Evolutionary conservation across 2,888 invertebrate genomes (phyloP).

Genomic region (Heliconius cydno): DNA sequence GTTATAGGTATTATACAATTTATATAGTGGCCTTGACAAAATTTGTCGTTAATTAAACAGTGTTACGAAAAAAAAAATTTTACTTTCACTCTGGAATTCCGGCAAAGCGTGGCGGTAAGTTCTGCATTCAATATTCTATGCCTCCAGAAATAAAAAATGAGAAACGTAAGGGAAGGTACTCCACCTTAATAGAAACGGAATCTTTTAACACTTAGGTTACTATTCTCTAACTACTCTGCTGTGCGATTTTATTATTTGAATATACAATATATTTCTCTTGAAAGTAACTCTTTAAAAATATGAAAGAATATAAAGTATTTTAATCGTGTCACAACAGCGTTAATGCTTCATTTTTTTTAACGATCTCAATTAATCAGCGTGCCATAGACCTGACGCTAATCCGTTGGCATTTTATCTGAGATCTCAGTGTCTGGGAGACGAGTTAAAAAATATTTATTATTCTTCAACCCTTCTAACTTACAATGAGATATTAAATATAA

Average conservation of each 20-base stretch:
- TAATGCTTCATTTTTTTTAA: conserved; percentile 5
- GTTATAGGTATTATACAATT: not conserved
- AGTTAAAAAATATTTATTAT: conserved; percentile 32
- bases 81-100: no score
- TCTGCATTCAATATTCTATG: not conserved
- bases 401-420: conserved; percentile 43
- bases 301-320: not conserved
- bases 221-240: no score
- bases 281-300: not conserved
- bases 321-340: not conserved
- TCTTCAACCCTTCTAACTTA: conserved; percentile 6
- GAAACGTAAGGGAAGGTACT: no score
- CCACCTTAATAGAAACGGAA: not conserved
- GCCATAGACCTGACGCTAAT: conserved; percentile 33
- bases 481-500: not conserved
- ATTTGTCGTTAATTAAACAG: no score
- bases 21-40: no score
- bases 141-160: no score
- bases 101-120: not conserved
- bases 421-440: conserved; percentile 32
- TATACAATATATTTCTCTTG: no score
- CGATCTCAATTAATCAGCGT: conserved; percentile 31
- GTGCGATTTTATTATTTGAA: not conserved
- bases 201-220: not conserved
- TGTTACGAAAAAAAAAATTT: no score